phyloP scores from a whole-genome alignment of 2,888 invertebrate genomes.

The Chloroclystis v-ata region DNA sequence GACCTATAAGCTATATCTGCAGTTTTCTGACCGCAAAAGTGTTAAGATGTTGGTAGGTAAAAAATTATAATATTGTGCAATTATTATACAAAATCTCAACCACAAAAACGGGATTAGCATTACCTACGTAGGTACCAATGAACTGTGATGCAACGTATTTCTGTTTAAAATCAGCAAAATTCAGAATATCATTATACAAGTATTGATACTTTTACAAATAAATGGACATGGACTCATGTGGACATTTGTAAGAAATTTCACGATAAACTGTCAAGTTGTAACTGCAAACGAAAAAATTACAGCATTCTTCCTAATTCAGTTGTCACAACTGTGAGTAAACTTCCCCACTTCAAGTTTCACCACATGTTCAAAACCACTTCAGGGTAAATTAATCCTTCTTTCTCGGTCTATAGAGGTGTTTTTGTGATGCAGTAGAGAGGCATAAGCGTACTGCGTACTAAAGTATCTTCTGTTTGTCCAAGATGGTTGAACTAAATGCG shows the following conservation, averaged over 20 bases:
- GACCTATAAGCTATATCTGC: too few relatives aligned
- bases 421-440: background rate
- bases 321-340: conserved; percentile 13
- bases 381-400: conserved; percentile 5
- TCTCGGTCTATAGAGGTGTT: background rate
- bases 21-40: too few relatives aligned
- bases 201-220: too few relatives aligned
- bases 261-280: conserved; percentile 6
- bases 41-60: too few relatives aligned
- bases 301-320: conserved; percentile 17
- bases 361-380: background rate
- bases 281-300: conserved; percentile 22
- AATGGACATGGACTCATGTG: too few relatives aligned
- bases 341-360: conserved; percentile 16
- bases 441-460: background rate
- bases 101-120: too few relatives aligned
- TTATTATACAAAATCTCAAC: too few relatives aligned
- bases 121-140: background rate
- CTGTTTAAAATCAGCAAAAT: background rate
- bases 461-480: conserved; percentile 10
- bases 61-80: too few relatives aligned
- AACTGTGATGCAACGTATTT: too few relatives aligned
- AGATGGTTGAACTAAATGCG: conserved; percentile 15
- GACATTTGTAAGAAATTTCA: background rate
- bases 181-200: background rate